Base-by-base conservation (phyloP, 2,113 vertebrate genomes). In the Silurus glanis region DNA sequence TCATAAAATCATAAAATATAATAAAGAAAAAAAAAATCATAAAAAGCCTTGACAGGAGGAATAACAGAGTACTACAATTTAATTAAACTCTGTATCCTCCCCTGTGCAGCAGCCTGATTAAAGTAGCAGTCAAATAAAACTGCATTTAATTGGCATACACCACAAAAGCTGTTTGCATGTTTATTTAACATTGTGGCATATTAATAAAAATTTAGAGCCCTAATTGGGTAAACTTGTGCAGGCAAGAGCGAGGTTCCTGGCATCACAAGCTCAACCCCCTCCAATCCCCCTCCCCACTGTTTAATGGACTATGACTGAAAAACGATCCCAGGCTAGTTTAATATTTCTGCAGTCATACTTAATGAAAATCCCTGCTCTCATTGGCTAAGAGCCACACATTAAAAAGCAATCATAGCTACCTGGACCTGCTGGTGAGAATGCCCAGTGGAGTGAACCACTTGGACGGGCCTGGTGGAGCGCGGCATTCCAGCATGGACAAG, bases 1-100 rank as follows among this genome's bases (percentile, higher is more conserved):
- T 90, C 71, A 37, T 37, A 88, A 90, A 88, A 93, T 92, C 92
- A 93, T 94, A 93, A 94, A 78, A 37, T 37, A 37, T 37, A 37
- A 37, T 37, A 37, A 37, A 37, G 28, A 37, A 3, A 37, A 37
- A 37, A 37, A 37, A 37, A 37, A 37, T 37, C 37, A 37, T 37
- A 37, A 92, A 92, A 71, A 83, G 83, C 88, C 87, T 91, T 92
- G 92, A 94, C 92, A 93, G 91, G 90, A 92, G 91, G 90, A 92
- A 91, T 89, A 90, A 89, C 88, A 89, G 82, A 91, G 90, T 92
- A 92, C 91, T 92, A 93, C 91, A 91, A 92, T 93, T 94, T 90
- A 93, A 94, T 92, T 90, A 91, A 62, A 81, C 91, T 90, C 82
- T 80, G 88, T 82, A 92, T 91, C 91, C 91, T 91, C 91, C 92